Evolutionary conservation across 2,888 invertebrate species (phyloP).

Genomic region (Volucella bombylans): DNA sequence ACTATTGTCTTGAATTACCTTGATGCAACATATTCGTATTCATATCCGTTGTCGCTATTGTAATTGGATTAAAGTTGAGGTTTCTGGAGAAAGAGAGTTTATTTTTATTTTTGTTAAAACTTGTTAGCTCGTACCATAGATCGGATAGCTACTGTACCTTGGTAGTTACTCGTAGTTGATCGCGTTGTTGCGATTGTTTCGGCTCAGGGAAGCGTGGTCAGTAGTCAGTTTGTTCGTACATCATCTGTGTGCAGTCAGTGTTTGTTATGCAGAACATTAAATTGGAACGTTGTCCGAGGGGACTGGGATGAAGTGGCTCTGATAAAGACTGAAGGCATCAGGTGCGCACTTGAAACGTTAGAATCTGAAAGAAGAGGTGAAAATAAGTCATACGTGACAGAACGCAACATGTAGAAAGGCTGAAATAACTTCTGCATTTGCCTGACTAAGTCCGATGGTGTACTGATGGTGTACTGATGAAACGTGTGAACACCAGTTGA

Average conservation of each 20-base stretch:
- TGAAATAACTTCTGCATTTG: background rate
- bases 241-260: conserved; percentile 44
- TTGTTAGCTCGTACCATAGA: conserved; percentile 37
- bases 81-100: conserved; percentile 53
- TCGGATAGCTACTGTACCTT: conserved; percentile 52
- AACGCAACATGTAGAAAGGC: conserved; percentile 48
- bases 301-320: conserved; percentile 37
- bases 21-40: conserved; percentile 64
- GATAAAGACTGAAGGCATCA: conserved; percentile 65
- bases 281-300: conserved; percentile 46
- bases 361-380: conserved; percentile 56
- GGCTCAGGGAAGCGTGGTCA: conserved; percentile 52
- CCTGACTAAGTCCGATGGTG: background rate
- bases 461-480: conserved; percentile 20
- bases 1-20: conserved; percentile 61
- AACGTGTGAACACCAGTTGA: conserved; percentile 52
- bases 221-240: conserved; percentile 21
- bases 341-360: conserved; percentile 64
- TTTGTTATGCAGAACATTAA: conserved; percentile 68
- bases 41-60: conserved; percentile 64
- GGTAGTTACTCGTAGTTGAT: conserved; percentile 17
- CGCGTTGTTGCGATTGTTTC: conserved; percentile 53
- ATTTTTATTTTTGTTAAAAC: conserved; percentile 24
- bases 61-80: conserved; percentile 64
- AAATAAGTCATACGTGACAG: conserved; percentile 72